Conservation (phyloP, 2,888 invertebrate species). For the Charanyca ferruginea region DNA sequence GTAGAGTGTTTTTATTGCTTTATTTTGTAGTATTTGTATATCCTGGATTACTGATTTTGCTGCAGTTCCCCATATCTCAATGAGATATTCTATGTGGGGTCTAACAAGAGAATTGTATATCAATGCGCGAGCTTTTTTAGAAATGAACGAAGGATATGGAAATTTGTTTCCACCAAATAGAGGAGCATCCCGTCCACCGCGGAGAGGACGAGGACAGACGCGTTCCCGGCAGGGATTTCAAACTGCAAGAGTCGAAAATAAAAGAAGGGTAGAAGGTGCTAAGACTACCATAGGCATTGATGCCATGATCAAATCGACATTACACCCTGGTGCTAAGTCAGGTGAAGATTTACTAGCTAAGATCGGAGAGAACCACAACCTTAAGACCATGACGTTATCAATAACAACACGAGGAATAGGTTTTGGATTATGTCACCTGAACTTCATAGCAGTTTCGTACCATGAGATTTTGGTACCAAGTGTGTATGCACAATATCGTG, state of each 20-base stretch:
- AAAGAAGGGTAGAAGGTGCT: neutral
- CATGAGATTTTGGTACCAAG: constrained; percentile 22
- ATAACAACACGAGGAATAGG: constrained; percentile 22
- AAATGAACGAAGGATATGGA: neutral
- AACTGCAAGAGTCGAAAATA: neutral
- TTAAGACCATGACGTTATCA: constrained; percentile 12
- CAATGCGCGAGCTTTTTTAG: too few species aligned
- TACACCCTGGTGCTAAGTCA: constrained; percentile 17
- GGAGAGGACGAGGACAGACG: neutral
- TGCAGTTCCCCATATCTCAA: too few species aligned
- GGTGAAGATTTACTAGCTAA: constrained; percentile 14
- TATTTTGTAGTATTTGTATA: too few species aligned
- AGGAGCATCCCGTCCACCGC: neutral
- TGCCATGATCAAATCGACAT: neutral
- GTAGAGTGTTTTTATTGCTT: too few species aligned
- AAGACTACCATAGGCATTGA: neutral
- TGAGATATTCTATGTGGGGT: too few species aligned
- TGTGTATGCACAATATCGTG: constrained; percentile 23
- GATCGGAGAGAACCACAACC: constrained; percentile 20
- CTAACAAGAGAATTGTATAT: too few species aligned
- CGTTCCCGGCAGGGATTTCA: neutral
- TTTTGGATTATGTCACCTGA: constrained; percentile 20
- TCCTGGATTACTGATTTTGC: too few species aligned
- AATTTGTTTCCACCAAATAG: neutral
- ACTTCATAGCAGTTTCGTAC: constrained; percentile 19